A percentile compares a stretch with the other conserved stretches of the same genome.
These are phyloP conservation scores for Takifugu rubripes DNA, from an alignment of 2,797 vertebrate species.

Conservation along the genomic window DNA sequence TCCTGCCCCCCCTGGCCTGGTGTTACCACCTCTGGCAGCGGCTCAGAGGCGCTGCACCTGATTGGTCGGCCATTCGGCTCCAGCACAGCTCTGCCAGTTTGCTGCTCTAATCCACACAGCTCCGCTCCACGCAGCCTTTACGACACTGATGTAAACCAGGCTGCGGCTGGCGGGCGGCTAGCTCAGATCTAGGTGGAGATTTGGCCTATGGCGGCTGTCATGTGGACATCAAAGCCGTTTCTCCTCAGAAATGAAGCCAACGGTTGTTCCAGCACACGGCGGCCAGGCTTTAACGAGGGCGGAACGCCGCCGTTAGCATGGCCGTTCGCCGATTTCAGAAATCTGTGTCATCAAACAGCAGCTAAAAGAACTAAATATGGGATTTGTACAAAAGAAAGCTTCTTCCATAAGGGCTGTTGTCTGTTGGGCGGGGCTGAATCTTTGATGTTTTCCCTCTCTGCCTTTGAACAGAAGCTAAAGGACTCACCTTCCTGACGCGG, in stretches of 20 bases:
- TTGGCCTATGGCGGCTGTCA: constrained; percentile 53
- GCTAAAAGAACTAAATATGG: constrained; percentile 35
- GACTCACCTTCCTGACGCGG: constrained; percentile 68
- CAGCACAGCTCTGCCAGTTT: constrained; percentile 42
- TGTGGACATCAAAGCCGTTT: constrained; percentile 52
- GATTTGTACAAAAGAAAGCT: constrained; percentile 43
- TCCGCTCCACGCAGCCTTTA: constrained; percentile 30
- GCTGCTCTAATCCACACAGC: constrained; percentile 22
- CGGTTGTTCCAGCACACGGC: constrained; percentile 21
- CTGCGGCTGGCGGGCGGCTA: constrained; percentile 43
- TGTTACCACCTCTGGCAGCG: constrained; percentile 42
- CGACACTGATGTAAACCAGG: constrained; percentile 61
- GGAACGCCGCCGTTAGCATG: constrained; percentile 29
- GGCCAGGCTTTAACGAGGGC: constrained; percentile 32
- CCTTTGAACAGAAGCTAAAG: constrained; percentile 68
- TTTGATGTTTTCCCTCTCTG: constrained; percentile 43
- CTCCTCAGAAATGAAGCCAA: constrained; percentile 53
- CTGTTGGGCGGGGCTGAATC: constrained; percentile 39
- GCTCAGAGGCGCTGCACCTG: constrained; percentile 23
- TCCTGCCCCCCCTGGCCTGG: constrained; percentile 46
- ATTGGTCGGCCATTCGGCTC: constrained; percentile 5
- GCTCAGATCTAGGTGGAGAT: constrained; percentile 60
- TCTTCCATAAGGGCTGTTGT: constrained; percentile 51
- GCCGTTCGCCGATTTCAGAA: constrained; percentile 57
- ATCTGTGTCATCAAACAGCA: constrained; percentile 30